These are phyloP conservation scores for Argentina silus DNA, from an alignment of 2,797 vertebrate genomes.

Conservation along the genomic window DNA sequence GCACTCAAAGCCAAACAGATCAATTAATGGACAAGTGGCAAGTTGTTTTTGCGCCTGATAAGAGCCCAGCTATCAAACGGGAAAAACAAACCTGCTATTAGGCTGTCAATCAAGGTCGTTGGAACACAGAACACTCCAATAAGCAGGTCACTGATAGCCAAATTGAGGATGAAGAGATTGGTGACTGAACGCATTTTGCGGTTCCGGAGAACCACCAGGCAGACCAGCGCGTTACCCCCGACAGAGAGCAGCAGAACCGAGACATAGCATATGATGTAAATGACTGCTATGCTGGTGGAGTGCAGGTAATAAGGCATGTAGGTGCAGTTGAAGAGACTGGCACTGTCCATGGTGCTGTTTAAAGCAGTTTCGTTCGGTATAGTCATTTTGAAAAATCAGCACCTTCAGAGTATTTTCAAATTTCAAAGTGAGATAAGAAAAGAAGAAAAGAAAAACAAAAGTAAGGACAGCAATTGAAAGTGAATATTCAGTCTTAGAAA, in stretches of 20 bases:
- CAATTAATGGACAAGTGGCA: no score
- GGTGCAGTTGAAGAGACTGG: constrained; percentile 39
- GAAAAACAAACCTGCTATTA: constrained; percentile 59
- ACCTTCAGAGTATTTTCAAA: neutral
- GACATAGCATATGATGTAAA: constrained; percentile 56
- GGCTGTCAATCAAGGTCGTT: constrained; percentile 66
- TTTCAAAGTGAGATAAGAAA: neutral
- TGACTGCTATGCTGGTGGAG: constrained; percentile 40
- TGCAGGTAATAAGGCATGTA: constrained; percentile 64
- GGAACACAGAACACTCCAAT: constrained; percentile 69
- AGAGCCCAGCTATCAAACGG: neutral
- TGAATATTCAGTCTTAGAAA: neutral
- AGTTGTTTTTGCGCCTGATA: no score
- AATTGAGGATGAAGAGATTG: constrained; percentile 69
- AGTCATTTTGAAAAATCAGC: neutral
- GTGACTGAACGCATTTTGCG: constrained; percentile 67
- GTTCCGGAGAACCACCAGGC: constrained; percentile 59
- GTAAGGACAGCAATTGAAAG: neutral
- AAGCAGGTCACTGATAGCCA: constrained; percentile 67
- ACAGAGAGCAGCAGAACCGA: constrained; percentile 60
- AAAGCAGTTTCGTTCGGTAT: constrained; percentile 14
- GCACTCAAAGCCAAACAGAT: no score
- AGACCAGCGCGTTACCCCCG: constrained; percentile 62
- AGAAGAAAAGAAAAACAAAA: neutral
- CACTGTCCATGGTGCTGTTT: constrained; percentile 23